Evolutionary conservation across 2,797 vertebrate species (phyloP).

Genomic region (Babyrousa celebensis): DNA sequence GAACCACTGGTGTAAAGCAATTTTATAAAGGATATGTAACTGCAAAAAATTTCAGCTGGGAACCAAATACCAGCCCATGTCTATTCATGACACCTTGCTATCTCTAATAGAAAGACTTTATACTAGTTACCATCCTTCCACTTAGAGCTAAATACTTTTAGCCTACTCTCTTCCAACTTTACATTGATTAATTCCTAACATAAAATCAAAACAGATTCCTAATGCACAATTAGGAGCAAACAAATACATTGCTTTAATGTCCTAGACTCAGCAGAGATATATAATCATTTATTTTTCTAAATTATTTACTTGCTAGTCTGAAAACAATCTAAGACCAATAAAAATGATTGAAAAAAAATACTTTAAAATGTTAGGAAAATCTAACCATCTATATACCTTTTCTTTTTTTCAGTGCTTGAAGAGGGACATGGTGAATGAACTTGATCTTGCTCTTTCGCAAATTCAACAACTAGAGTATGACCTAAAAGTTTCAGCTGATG

Average conservation of each 20-base stretch:
- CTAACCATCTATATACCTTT: constrained; percentile 89
- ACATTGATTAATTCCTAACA: constrained; percentile 28
- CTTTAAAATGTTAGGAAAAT: constrained; percentile 32
- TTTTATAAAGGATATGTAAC: constrained; percentile 28
- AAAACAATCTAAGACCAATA: constrained; percentile 14
- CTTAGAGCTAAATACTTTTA: background rate
- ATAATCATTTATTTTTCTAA: background rate
- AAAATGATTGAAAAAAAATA: background rate
- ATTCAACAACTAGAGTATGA: constrained; percentile 96
- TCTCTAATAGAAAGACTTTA: background rate
- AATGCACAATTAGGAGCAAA: background rate
- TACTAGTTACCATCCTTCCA: background rate
- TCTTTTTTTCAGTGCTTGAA: constrained; percentile 91
- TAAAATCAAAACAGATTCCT: constrained; percentile 34
- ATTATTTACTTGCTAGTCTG: constrained; percentile 20
- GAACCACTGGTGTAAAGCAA: background rate
- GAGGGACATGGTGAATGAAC: constrained; percentile 93
- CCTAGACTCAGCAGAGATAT: background rate
- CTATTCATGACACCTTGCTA: background rate
- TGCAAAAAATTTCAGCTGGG: background rate
- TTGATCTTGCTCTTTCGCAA: constrained; percentile 95
- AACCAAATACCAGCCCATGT: constrained; percentile 12
- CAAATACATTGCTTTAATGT: background rate
- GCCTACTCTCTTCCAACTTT: background rate
- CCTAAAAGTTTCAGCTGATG: constrained; percentile 96